phyloP scores from a whole-genome alignment of 2,888 invertebrate species.

The Drosophila tripunctata region DNA sequence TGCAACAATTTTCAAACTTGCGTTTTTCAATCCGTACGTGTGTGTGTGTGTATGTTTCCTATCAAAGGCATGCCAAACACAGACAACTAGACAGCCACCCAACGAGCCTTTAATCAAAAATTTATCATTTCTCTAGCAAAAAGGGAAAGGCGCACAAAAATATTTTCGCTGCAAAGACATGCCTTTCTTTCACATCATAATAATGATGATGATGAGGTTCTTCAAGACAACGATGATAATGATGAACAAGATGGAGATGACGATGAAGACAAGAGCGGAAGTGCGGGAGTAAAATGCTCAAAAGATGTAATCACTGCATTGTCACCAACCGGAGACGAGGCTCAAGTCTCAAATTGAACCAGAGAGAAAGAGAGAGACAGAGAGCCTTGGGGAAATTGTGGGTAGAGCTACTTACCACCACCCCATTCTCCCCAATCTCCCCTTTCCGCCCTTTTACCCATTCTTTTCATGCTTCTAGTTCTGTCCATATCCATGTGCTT shows the following conservation, averaged over 20 bases:
- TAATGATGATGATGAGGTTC: conserved; percentile 2
- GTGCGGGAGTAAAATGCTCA: conserved; percentile 54
- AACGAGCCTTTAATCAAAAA: conserved; percentile 77
- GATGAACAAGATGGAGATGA: conserved; percentile 16
- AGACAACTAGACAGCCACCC: conserved; percentile 32
- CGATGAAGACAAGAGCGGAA: conserved; percentile 34
- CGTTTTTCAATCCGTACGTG: not conserved
- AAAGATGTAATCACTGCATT: conserved; percentile 81
- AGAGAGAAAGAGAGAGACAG: too few relatives aligned
- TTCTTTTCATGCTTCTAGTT: not conserved
- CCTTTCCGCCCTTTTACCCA: not conserved
- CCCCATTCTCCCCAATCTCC: too few relatives aligned
- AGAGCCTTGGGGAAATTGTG: conserved; percentile 11
- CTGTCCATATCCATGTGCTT: not conserved
- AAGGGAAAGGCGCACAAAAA: conserved; percentile 47
- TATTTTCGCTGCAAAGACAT: conserved; percentile 70
- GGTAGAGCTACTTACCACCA: not conserved
- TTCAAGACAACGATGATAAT: conserved; percentile 10
- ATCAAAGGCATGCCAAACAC: conserved; percentile 60
- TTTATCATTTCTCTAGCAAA: conserved; percentile 66
- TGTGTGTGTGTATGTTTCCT: conserved; percentile 19
- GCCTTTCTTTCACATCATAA: conserved; percentile 56
- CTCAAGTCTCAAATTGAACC: conserved; percentile 33
- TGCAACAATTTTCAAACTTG: not conserved
- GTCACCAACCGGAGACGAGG: conserved; percentile 65